phyloP scores from a whole-genome alignment of 2,113 vertebrate genomes.

The Actenoides lindsayi region DNA sequence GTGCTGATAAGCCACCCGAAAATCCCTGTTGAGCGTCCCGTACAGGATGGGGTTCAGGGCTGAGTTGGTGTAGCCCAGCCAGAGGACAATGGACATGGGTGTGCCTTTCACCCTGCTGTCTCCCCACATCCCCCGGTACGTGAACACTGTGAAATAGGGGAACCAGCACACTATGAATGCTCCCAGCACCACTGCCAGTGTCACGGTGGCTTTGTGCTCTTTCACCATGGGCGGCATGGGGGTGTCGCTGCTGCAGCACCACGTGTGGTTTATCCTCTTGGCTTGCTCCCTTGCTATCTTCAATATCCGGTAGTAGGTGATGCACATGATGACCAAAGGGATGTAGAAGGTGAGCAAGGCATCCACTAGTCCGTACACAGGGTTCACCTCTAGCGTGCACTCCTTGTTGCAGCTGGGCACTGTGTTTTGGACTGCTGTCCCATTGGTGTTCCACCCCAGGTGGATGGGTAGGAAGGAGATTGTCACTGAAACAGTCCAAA shows the following conservation, averaged over 20 bases:
- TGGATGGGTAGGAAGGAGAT: slow-evolving; percentile 95
- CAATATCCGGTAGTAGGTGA: slow-evolving; percentile 90
- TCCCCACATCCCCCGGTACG: slow-evolving; percentile 78
- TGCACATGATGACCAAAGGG: slow-evolving; percentile 90
- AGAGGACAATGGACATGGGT: slow-evolving; percentile 76
- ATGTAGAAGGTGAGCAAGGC: slow-evolving; percentile 91
- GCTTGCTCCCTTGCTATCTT: slow-evolving; percentile 91
- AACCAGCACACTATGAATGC: slow-evolving; percentile 93
- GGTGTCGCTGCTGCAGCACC: slow-evolving; percentile 61
- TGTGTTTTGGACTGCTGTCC: slow-evolving; percentile 79
- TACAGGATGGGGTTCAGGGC: slow-evolving; percentile 94
- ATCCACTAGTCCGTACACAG: slow-evolving; percentile 84
- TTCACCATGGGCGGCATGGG: slow-evolving; percentile 72
- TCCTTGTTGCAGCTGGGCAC: slow-evolving; percentile 1
- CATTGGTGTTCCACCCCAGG: slow-evolving; percentile 92
- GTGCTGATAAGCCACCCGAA: slow-evolving; percentile 84
- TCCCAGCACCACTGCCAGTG: slow-evolving; percentile 88
- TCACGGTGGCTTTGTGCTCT: slow-evolving; percentile 94
- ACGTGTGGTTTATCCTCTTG: slow-evolving; percentile 81
- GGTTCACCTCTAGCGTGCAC: slow-evolving; percentile 88
- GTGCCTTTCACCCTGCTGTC: slow-evolving; percentile 48
- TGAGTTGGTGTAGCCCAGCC: slow-evolving; percentile 95
- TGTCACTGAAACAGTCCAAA: slow-evolving; percentile 89
- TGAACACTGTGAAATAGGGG: slow-evolving; percentile 91
- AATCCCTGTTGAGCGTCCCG: slow-evolving; percentile 90